phyloP scores from a whole-genome alignment of 1,140 invertebrate species.

The Drosophila sproati region DNA sequence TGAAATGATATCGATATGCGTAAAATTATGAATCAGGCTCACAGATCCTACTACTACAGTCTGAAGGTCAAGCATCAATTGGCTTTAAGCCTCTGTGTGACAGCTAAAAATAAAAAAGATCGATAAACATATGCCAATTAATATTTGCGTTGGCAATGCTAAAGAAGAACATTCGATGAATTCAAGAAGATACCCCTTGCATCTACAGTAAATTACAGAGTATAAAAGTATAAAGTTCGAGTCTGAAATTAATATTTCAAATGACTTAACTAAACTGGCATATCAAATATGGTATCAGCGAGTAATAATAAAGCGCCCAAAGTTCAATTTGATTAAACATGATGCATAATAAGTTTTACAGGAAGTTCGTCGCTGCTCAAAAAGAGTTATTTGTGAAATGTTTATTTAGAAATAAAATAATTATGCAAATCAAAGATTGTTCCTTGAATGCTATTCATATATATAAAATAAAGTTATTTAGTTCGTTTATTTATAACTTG shows the following conservation, averaged over 20 bases:
- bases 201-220: neutral
- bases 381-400: too few species aligned
- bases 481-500: neutral
- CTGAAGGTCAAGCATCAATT: conserved; percentile 31
- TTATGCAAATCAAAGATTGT: too few species aligned
- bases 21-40: conserved; percentile 6
- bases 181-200: neutral
- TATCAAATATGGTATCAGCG: conserved; percentile 1
- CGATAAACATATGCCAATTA: too few species aligned
- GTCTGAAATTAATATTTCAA: neutral
- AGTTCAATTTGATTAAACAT: conserved; percentile 1
- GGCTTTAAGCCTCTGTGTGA: conserved; percentile 1
- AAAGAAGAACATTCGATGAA: too few species aligned
- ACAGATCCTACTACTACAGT: neutral
- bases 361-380: too few species aligned
- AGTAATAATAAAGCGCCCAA: conserved; percentile 3
- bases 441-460: neutral
- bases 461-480: neutral
- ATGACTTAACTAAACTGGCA: conserved; percentile 11
- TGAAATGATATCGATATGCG: conserved; percentile 19
- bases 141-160: neutral
- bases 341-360: neutral
- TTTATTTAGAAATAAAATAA: too few species aligned
- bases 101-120: conserved; percentile 4
- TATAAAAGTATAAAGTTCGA: conserved; percentile 9